Evolutionary conservation across 1,140 invertebrate genomes (phyloP).

Genomic region (Harpegnathos saltator): DNA sequence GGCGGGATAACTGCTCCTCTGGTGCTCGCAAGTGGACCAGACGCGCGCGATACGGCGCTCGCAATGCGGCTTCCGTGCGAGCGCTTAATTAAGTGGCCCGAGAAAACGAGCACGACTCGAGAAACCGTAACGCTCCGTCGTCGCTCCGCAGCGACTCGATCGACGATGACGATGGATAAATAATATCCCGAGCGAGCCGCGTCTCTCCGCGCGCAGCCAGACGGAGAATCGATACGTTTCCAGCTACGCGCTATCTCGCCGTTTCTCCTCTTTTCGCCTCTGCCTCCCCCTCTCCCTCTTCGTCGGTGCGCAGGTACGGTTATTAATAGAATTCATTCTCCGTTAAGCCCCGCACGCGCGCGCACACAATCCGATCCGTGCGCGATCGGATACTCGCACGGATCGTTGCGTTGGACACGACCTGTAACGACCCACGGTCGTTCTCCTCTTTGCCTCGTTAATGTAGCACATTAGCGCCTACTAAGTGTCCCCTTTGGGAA

Average conservation of each 20-base stretch:
- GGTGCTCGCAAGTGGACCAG: constrained; percentile 37
- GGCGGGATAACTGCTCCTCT: constrained; percentile 39
- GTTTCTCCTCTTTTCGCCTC: too few species aligned
- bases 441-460: constrained; percentile 46
- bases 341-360: neutral
- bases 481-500: constrained; percentile 48
- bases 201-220: neutral
- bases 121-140: constrained; percentile 42
- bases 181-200: constrained; percentile 11
- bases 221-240: constrained; percentile 46
- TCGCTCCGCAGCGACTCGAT: neutral
- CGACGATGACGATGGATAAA: constrained; percentile 35
- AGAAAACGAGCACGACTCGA: constrained; percentile 29
- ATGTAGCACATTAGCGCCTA: constrained; percentile 28
- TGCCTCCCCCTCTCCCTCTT: neutral
- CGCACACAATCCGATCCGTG: too few species aligned
- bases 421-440: constrained; percentile 5
- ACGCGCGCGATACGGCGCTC: constrained; percentile 30
- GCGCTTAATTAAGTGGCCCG: constrained; percentile 46
- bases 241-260: neutral
- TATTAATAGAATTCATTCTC: constrained; percentile 47
- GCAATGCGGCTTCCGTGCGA: neutral
- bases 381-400: constrained; percentile 3
- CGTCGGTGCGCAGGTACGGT: neutral
- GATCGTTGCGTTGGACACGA: constrained; percentile 6